Evolutionary conservation across 1,140 invertebrate genomes (phyloP).

Genomic region (Parasteatoda tepidariorum): DNA sequence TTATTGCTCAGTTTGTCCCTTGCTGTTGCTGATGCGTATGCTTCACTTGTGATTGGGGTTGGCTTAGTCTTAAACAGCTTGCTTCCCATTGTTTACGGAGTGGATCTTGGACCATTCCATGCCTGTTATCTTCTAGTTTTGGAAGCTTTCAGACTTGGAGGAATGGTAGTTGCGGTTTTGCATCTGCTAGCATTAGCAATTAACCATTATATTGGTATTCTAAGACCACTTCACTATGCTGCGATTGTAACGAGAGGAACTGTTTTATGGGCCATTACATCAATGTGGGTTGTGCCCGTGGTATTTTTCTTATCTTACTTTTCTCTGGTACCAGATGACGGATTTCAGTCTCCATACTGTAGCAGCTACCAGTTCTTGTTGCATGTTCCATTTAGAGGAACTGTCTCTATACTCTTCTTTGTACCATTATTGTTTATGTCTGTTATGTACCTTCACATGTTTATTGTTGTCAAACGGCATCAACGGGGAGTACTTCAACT

Average conservation of each 20-base stretch:
- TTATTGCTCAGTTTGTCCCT: slow-evolving; percentile 74
- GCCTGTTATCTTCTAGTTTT: slow-evolving; percentile 68
- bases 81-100: slow-evolving; percentile 65
- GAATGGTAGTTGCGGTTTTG: slow-evolving; percentile 74
- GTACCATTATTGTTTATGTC: slow-evolving; percentile 72
- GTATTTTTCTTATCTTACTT: slow-evolving; percentile 72
- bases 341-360: slow-evolving; percentile 67
- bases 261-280: slow-evolving; percentile 68
- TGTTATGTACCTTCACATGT: slow-evolving; percentile 74
- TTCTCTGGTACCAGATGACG: slow-evolving; percentile 68
- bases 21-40: slow-evolving; percentile 74
- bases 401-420: slow-evolving; percentile 68
- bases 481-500: slow-evolving; percentile 69
- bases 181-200: slow-evolving; percentile 77
- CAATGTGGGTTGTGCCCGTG: slow-evolving; percentile 73
- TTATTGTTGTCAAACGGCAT: slow-evolving; percentile 72
- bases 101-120: slow-evolving; percentile 59
- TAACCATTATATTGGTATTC: slow-evolving; percentile 78
- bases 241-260: slow-evolving; percentile 66
- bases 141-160: slow-evolving; percentile 72
- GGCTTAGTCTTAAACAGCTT: slow-evolving; percentile 73
- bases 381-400: slow-evolving; percentile 69
- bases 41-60: slow-evolving; percentile 71
- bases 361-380: slow-evolving; percentile 33
- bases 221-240: slow-evolving; percentile 74